Base-by-base conservation (phyloP, 2,113 vertebrate species). In the Apeltes quadracus region DNA sequence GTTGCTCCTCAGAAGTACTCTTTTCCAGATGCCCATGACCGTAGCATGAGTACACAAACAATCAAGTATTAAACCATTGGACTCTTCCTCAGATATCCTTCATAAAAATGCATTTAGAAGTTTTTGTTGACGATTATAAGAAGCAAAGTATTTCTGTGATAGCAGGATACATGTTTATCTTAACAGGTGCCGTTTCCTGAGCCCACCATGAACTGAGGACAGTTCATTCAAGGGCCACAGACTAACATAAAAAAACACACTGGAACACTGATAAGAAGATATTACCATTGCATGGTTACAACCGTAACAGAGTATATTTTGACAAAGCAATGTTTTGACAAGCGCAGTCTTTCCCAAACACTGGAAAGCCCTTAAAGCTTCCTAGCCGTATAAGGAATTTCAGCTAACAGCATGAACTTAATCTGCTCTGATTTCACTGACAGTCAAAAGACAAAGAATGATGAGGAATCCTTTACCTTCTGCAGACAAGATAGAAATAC, bases 301-400 rank as follows among this genome's bases (percentile, higher is more conserved):
- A 65, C 58, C 74, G 34, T 59, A 14, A 20, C 29, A 2, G 51
- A 64, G 51, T 8, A 25, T n/a, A 50, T 69, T 75, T 80, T 78
- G 65, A 78, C 66, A 69, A 38, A 58, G 48, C n/a, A 43, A 18
- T 84, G 65, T 74, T 85, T 68, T 69, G 72, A 79, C 61, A 75
- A 50, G 41, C 51, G 58, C n/a, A 25, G 62, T 75, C 44, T 71
- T 75, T 74, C 63, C 74, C 14, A 77, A 78, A 63, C 58, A 75
- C 13, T 38, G 32, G 34, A 58, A 20, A 69, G 10, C 43, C 34
- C 16, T 11, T 72, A 11, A 74, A 85, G 22, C 25, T 25, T 61
- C 9, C 2, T 54, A 55, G 22, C 55, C 72, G 22, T 63, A 59
- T 43, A 68, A 79, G 72, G 76, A 79, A 61, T 79, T 75, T 27